phyloP scores from a whole-genome alignment of 2,888 invertebrate species.

The Syritta pipiens region DNA sequence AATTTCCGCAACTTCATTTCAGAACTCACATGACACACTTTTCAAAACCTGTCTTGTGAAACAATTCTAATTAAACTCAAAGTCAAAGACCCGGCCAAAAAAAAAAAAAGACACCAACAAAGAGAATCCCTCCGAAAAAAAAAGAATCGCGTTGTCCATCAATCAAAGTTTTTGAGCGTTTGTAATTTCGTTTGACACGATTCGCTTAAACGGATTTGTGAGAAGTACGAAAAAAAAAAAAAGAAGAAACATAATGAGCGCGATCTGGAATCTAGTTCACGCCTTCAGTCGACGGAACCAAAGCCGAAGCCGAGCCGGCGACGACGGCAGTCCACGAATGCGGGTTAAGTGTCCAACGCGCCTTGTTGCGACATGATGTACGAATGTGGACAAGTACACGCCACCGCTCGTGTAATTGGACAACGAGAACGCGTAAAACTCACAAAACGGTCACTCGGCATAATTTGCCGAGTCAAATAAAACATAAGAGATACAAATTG shows the following conservation, averaged over 20 bases:
- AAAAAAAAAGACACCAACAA: not conserved
- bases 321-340: too few relatives aligned
- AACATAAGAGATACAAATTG: conserved; percentile 26
- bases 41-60: conserved; percentile 7
- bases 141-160: conserved; percentile 49
- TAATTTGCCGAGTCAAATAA: not conserved
- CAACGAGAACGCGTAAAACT: conserved; percentile 7
- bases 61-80: conserved; percentile 24
- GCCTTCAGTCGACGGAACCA: too few relatives aligned
- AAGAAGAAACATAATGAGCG: conserved; percentile 30
- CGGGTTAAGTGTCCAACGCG: conserved; percentile 22
- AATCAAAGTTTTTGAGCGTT: conserved; percentile 44
- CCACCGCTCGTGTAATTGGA: conserved; percentile 5
- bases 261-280: conserved; percentile 55
- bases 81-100: conserved; percentile 15
- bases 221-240: conserved; percentile 24
- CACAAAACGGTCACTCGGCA: conserved; percentile 16
- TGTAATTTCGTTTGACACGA: conserved; percentile 49
- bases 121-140: not conserved
- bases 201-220: conserved; percentile 46
- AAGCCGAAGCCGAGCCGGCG: too few relatives aligned
- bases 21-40: conserved; percentile 26
- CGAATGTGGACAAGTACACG: conserved; percentile 30
- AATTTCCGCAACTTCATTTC: conserved; percentile 32
- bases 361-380: conserved; percentile 36